phyloP scores from a whole-genome alignment of 2,888 invertebrate species.

The Bellardia pandia region DNA sequence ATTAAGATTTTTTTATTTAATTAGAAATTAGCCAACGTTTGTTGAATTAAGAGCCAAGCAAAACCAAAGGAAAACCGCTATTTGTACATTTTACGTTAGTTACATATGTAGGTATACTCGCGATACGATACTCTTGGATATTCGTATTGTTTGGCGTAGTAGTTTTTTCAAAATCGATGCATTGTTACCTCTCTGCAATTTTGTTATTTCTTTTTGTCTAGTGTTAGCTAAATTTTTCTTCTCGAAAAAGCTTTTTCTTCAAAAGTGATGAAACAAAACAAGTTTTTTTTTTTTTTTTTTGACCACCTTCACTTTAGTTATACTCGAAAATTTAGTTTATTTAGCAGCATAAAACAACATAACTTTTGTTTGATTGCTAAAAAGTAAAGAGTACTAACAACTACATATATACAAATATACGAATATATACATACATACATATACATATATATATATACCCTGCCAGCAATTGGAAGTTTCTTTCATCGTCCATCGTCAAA shows the following conservation, averaged over 20 bases:
- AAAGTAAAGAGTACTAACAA: conserved; percentile 27
- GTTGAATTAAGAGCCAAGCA: not conserved
- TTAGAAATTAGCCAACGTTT: no score
- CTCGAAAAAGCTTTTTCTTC: conserved; percentile 62
- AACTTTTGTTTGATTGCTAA: conserved; percentile 56
- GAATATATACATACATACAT: not conserved
- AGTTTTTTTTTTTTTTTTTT: conserved; percentile 67
- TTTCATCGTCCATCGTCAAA: no score
- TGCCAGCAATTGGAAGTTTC: no score
- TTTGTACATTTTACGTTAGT: no score
- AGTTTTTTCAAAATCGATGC: not conserved
- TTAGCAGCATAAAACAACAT: conserved; percentile 49
- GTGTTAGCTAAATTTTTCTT: conserved; percentile 68
- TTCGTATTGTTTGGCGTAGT: not conserved
- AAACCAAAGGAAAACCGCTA: not conserved
- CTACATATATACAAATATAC: not conserved
- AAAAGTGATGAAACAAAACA: conserved; percentile 71
- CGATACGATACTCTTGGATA: no score
- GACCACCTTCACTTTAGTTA: conserved; percentile 71
- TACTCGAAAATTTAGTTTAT: not conserved
- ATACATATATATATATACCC: no score
- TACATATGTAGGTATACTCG: no score
- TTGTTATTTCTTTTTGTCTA: conserved; percentile 14
- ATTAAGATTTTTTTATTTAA: not conserved
- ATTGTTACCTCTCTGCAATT: conserved; percentile 24